Evolutionary conservation across 2,888 invertebrate genomes (phyloP).

Genomic region (Pardosa pseudoannulata): DNA sequence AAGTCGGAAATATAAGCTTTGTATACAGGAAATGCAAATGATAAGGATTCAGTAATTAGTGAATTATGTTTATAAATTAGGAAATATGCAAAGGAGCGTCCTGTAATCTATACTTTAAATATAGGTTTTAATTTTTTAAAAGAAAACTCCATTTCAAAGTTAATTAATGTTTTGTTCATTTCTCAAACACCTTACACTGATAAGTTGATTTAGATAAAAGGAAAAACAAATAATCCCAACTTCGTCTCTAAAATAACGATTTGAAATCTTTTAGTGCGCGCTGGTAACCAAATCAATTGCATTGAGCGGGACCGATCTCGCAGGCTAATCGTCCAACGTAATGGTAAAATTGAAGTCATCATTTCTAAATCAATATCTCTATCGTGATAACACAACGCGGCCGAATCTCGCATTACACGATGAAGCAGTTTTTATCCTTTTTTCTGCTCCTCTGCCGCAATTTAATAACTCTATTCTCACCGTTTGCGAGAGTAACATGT

Average conservation of each 20-base stretch:
- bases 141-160: too few relatives aligned
- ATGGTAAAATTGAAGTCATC: constrained; percentile 39
- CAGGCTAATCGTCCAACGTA: constrained; percentile 10
- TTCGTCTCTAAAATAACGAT: not conserved
- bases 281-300: not conserved
- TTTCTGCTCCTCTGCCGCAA: constrained; percentile 19
- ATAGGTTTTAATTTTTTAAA: too few relatives aligned
- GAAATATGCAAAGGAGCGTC: too few relatives aligned
- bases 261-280: not conserved
- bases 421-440: constrained; percentile 41
- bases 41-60: too few relatives aligned
- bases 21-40: too few relatives aligned
- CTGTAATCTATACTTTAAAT: too few relatives aligned
- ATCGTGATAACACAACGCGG: constrained; percentile 40
- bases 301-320: not conserved
- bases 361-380: constrained; percentile 63
- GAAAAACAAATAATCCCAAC: not conserved
- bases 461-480: constrained; percentile 57
- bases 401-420: constrained; percentile 22
- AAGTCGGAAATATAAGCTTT: too few relatives aligned
- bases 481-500: constrained; percentile 45
- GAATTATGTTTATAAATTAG: too few relatives aligned
- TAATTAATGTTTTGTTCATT: not conserved
- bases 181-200: not conserved
- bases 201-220: not conserved